Evolutionary conservation across 2,888 invertebrate species (phyloP).

Genomic region (Pseudococcus longispinus): DNA sequence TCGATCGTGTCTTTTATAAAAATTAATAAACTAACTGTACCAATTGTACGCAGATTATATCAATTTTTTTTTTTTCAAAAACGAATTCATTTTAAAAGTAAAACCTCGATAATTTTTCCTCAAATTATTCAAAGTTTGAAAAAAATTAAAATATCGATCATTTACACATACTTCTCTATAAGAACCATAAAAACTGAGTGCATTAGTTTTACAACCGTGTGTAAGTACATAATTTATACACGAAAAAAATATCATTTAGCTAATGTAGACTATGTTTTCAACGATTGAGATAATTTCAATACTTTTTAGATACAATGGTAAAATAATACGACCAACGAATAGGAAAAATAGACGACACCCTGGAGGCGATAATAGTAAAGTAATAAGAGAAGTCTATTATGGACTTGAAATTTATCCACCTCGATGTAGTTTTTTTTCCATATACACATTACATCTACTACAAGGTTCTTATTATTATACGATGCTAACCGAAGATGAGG

Average conservation of each 20-base stretch:
- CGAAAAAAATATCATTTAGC: neutral
- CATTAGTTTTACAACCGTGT: neutral
- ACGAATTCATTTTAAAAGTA: too few species aligned
- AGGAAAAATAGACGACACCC: neutral
- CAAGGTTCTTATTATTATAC: neutral
- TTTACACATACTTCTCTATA: neutral
- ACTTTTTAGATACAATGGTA: neutral
- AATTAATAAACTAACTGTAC: neutral
- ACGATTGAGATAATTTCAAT: neutral
- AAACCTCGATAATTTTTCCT: neutral
- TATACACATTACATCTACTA: neutral
- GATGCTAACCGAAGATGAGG: neutral
- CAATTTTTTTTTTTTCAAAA: neutral
- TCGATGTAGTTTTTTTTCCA: neutral
- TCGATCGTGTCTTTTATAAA: neutral
- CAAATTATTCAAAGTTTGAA: neutral
- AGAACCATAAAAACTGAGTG: neutral
- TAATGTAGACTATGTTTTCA: neutral
- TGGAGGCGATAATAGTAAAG: conserved; percentile 5
- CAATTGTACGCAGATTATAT: neutral
- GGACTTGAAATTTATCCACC: neutral
- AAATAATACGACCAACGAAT: neutral
- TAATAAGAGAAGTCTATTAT: neutral
- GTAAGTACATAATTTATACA: neutral
- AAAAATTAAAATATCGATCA: neutral